Base-by-base conservation (phyloP, 1,140 invertebrate genomes). In the Thaumetopoea pityocampa region DNA sequence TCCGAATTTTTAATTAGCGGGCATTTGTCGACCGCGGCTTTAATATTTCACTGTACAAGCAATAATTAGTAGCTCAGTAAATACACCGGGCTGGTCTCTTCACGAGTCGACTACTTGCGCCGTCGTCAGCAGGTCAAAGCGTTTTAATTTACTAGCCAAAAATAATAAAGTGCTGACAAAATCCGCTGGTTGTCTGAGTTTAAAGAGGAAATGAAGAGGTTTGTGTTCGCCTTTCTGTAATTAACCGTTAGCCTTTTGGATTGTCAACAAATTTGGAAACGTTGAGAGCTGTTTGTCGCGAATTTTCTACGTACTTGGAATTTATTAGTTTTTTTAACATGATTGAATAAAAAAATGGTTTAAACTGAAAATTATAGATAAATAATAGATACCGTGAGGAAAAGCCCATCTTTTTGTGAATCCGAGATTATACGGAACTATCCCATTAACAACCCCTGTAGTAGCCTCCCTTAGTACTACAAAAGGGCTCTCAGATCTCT, bases 41-140 rank as follows among this genome's bases (percentile, higher is more conserved):
- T 43, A 18, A 35, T 43, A 43, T 43, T 29, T 28, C 16, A 24
- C 11, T 16, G 18, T 18, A 14, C 22, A 23, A 29, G 33, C 36
- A 44, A 36, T 44, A 44, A 44, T 44, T 44, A 44, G 33, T 36
- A 27, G 23, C 18, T 29, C 29, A 34, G 42, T 44, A 44, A 44
- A 44, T 44, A 44, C 36, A 44, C 32, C 27, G 29, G 28, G 24
- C 10, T 15, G 16, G 22, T 43, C 32, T 19, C 22, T 35, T 32
- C 19, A 32, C 11, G 29, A 24, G 27, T 7, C 7, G 34, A 12
- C 14, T 12, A 23, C 14, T 8, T 11, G 22, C 17, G 14, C 22
- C 17, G 34, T 8, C 34, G 22, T n/a, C n/a, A n/a, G n/a, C 26
- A 33, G 41, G 41, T 43, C 41, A 43, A 43, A 43, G 41, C 29